A percentile compares a stretch with the other conserved stretches of the same genome.
Evolutionary conservation across 2,797 vertebrate species (phyloP).

Genomic region (Choloepus didactylus): DNA sequence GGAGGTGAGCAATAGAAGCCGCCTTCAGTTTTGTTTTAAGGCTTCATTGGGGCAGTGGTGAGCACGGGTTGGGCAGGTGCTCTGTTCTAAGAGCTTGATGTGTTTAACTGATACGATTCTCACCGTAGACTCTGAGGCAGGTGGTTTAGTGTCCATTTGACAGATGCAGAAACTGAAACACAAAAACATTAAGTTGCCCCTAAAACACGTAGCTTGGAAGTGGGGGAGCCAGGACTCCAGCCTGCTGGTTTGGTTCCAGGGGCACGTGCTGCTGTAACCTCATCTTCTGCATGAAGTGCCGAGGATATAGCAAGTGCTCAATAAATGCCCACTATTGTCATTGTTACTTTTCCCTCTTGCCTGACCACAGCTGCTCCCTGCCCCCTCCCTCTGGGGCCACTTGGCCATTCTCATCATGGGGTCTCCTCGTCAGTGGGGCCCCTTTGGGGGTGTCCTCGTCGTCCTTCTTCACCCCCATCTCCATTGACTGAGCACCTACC

Average conservation of each 20-base stretch:
- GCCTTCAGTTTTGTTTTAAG: too few species aligned
- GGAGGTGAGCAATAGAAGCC: too few species aligned
- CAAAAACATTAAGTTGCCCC: neutral
- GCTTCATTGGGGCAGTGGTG: fast-evolving
- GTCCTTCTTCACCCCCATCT: neutral
- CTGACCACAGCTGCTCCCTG: neutral
- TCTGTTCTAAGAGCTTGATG: neutral
- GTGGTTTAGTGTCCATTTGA: fast-evolving
- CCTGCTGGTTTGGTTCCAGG: neutral
- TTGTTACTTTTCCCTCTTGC: neutral
- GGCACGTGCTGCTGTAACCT: neutral
- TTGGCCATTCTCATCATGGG: neutral
- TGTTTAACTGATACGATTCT: too few species aligned
- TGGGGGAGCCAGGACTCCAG: neutral
- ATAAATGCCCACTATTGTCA: too few species aligned
- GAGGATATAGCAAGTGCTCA: too few species aligned
- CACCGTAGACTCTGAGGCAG: neutral
- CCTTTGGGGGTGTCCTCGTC: neutral
- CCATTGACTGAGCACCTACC: neutral
- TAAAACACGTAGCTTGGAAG: too few species aligned
- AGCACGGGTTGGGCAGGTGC: too few species aligned
- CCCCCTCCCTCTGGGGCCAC: too few species aligned
- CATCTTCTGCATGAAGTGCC: neutral
- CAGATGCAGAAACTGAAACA: neutral
- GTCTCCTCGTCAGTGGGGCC: neutral